phyloP scores from a whole-genome alignment of 2,888 invertebrate species.

The Dolomedes plantarius region DNA sequence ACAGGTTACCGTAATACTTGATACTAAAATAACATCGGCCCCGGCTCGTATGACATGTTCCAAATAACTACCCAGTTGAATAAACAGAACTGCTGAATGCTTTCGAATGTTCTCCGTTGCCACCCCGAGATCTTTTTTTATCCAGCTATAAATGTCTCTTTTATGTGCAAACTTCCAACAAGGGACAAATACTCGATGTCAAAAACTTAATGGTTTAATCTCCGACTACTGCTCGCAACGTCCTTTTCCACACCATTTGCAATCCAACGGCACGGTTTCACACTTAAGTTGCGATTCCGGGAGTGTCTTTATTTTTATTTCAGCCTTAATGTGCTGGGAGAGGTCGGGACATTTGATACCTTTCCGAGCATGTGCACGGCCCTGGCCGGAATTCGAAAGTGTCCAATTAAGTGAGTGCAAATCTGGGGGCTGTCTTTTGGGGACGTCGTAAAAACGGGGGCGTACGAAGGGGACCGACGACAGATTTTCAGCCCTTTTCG shows the following conservation, averaged over 20 bases:
- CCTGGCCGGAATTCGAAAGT: constrained; percentile 20
- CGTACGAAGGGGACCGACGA: background rate
- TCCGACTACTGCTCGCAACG: background rate
- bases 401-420: constrained; percentile 38
- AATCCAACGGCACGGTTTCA: background rate
- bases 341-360: constrained; percentile 14
- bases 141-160: too few relatives aligned
- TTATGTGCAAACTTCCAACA: too few relatives aligned
- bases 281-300: background rate
- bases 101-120: too few relatives aligned
- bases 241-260: constrained; percentile 6
- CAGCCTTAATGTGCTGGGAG: background rate
- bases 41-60: too few relatives aligned
- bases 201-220: too few relatives aligned
- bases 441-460: background rate
- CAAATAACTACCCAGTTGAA: too few relatives aligned
- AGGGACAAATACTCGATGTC: too few relatives aligned
- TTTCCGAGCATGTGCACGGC: background rate
- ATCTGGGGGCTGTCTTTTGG: background rate
- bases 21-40: too few relatives aligned
- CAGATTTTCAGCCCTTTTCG: background rate
- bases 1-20: too few relatives aligned
- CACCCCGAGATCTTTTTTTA: too few relatives aligned
- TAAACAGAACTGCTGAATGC: too few relatives aligned
- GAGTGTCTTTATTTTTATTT: background rate